Evolutionary conservation across 2,113 vertebrate species (phyloP).

Genomic region (Rhynchopsitta pachyrhyncha): DNA sequence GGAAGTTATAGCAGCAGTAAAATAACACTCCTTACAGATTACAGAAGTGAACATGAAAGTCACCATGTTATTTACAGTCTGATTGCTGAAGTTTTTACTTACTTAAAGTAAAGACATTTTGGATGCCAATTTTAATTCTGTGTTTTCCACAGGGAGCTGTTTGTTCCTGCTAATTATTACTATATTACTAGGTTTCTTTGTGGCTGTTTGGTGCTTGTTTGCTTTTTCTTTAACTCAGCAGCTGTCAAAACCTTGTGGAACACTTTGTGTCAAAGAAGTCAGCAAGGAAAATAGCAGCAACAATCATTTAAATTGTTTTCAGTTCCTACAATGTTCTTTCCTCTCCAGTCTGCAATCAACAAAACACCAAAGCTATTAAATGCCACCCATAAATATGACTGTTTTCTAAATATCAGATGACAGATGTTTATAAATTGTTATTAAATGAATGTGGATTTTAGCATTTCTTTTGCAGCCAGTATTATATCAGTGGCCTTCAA

Average conservation of each 20-base stretch:
- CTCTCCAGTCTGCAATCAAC: not conserved
- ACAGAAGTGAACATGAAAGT: not conserved
- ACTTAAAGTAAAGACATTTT: not conserved
- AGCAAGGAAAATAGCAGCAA: not conserved
- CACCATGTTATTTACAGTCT: not conserved
- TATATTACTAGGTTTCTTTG: not conserved
- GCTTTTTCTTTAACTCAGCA: not conserved
- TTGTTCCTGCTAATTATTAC: not conserved
- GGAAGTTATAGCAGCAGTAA: not conserved
- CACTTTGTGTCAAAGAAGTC: not conserved
- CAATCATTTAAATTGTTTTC: not conserved
- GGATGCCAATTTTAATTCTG: not conserved
- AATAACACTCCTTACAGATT: not conserved
- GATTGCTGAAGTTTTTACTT: not conserved
- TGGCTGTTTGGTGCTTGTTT: not conserved
- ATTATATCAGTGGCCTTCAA: not conserved
- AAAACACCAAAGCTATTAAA: conserved; percentile 1
- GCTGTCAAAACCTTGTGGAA: not conserved
- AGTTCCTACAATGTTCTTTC: not conserved
- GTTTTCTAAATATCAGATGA: conserved; percentile 2
- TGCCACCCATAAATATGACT: not conserved
- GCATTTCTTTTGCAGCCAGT: not conserved
- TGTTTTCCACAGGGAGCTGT: not conserved
- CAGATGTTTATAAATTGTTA: conserved; percentile 3
- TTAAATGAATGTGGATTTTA: not conserved